Evolutionary conservation across 1,140 invertebrate species (phyloP), one percentile per base, ranked within the genome.

Genomic region (Anastrepha obliqua): DNA sequence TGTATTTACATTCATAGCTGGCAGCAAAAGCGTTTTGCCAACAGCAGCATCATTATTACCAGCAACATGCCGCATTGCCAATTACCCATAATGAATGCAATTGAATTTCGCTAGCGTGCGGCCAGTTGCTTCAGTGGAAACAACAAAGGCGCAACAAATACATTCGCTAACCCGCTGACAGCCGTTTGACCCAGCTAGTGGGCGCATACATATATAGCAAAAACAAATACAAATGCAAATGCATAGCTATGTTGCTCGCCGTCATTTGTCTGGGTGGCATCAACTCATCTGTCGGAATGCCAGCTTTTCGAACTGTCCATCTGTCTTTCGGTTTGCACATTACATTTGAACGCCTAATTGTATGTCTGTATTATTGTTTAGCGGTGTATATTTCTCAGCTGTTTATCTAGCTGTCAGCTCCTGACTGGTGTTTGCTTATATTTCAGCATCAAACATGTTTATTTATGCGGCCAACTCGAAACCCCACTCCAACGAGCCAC

Each of bases 11-110:
- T 13, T 15, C 4, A 58, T 58, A 17, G 47, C 6, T 29, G n/a
- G 44, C 74, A 55, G n/a, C 47, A n/a, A 47, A 11, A 58, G 51
- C 8, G 9, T 81, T 81, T 74, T 47, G 70, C 13, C 39, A n/a
- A 62, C 60, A 62, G 60, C 60, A 62, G 70, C 74, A 81, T 55
- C 47, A 81, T 51, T n/a, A 55, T 55, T 55, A n/a, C 47, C 47
- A 20, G n/a, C 74, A 81, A 55, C 47, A 51, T 81, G 74, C 74
- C 74, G 74, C 74, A 81, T 81, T 81, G 74, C 47, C 74, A 81
- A 81, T 51, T 55, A 55, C 74, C 7, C 15, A 81, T 47, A 81
- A 81, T 81, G 47, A 29, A 81, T 51, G 6, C 47, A 81, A 81
- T 81, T 81, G 44, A 81, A 81, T 81, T 81, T 81, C 17, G 74